Percentiles rank a stretch among this genome's conserved stretches.
Conservation (phyloP, 2,888 invertebrate species). For the Erynnis tages region DNA sequence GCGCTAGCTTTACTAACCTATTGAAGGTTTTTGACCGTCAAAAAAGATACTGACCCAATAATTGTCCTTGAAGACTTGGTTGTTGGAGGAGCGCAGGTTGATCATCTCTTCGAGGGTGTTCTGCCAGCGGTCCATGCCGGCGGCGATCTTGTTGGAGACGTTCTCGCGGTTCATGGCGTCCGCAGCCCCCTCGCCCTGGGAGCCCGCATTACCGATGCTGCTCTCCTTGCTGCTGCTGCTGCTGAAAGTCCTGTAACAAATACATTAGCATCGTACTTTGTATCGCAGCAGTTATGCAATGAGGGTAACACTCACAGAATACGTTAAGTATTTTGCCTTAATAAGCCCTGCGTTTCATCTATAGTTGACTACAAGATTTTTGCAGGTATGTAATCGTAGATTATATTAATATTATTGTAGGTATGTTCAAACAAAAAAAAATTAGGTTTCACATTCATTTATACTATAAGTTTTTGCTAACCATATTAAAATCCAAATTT, state of each 20-base stretch:
- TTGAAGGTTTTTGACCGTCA: neutral
- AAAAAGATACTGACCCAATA: slow-evolving; percentile 73
- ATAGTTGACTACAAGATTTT: too few species aligned
- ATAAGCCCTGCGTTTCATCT: too few species aligned
- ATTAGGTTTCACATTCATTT: too few species aligned
- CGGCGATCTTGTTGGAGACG: slow-evolving; percentile 69
- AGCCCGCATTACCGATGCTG: slow-evolving; percentile 38
- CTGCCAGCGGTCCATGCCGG: slow-evolving; percentile 79
- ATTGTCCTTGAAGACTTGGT: slow-evolving; percentile 82
- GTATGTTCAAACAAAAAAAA: too few species aligned
- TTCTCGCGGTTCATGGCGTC: slow-evolving; percentile 68
- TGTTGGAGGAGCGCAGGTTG: slow-evolving; percentile 67
- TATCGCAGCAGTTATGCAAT: neutral
- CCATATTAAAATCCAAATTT: too few species aligned
- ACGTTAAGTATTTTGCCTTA: too few species aligned
- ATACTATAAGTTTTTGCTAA: too few species aligned
- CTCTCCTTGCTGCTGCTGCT: slow-evolving; percentile 52
- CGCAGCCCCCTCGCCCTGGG: slow-evolving; percentile 43
- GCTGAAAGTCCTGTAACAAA: slow-evolving; percentile 52
- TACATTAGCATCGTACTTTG: neutral
- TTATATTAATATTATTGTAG: too few species aligned
- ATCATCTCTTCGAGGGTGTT: slow-evolving; percentile 76
- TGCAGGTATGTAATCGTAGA: too few species aligned
- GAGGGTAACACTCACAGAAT: too few species aligned
- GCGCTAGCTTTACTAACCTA: neutral